These are phyloP conservation scores for Matsumurasca onukii DNA, from an alignment of 1,140 invertebrate genomes.

Conservation along the genomic window DNA sequence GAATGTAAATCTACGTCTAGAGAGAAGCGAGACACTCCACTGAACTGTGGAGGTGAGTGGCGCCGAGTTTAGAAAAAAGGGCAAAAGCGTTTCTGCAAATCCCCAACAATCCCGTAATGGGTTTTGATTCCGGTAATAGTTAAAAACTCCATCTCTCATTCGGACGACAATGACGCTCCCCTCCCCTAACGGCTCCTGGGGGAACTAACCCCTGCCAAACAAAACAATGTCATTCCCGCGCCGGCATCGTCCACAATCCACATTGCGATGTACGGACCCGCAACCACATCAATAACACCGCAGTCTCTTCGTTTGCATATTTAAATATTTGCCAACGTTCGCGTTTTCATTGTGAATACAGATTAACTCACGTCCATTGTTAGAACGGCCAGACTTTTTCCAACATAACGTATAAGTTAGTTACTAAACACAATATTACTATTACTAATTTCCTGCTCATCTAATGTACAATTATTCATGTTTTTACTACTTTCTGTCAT, in stretches of 20 bases:
- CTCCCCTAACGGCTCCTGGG: conserved; percentile 21
- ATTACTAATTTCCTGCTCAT: too few relatives aligned
- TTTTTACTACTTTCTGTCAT: too few relatives aligned
- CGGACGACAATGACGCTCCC: conserved; percentile 19
- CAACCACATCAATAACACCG: background rate
- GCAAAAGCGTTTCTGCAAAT: background rate
- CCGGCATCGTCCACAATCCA: background rate
- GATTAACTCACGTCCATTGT: too few relatives aligned
- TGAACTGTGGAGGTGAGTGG: background rate
- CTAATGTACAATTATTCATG: too few relatives aligned
- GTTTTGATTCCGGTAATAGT: conserved; percentile 26
- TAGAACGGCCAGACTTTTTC: too few relatives aligned
- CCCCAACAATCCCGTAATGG: conserved; percentile 22
- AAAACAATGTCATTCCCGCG: conserved; percentile 20
- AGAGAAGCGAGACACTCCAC: background rate
- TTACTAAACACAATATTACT: too few relatives aligned
- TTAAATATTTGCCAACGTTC: too few relatives aligned
- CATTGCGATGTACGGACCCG: background rate
- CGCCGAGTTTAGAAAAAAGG: background rate
- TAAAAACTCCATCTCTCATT: conserved; percentile 25
- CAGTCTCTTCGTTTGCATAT: background rate
- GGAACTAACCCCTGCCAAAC: conserved; percentile 26
- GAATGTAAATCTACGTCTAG: conserved; percentile 1
- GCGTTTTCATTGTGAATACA: too few relatives aligned
- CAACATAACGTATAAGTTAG: too few relatives aligned